Conservation (phyloP, 2,113 vertebrate species). For the Zootoca vivipara region DNA sequence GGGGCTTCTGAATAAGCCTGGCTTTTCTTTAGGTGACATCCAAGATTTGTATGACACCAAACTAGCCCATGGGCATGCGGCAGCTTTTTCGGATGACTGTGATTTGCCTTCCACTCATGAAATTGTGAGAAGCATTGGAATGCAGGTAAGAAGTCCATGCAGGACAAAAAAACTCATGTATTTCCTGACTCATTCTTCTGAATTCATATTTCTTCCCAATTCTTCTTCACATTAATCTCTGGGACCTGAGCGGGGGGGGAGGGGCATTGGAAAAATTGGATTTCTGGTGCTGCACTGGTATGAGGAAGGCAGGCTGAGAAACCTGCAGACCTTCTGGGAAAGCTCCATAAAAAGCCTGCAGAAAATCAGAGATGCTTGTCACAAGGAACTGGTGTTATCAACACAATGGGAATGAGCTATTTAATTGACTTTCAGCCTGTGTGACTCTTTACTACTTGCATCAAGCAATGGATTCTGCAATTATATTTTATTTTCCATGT, state of each 20-base stretch:
- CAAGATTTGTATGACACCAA: conserved; percentile 84
- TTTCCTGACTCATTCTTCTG: neutral
- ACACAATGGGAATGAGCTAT: too few species aligned
- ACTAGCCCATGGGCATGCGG: conserved; percentile 87
- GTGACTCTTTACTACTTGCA: neutral
- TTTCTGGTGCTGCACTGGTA: neutral
- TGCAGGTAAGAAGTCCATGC: conserved; percentile 83
- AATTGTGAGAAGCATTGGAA: conserved; percentile 87
- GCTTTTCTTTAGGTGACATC: conserved; percentile 85
- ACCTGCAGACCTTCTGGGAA: neutral
- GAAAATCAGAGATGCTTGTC: neutral
- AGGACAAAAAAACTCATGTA: neutral
- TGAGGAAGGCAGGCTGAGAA: neutral
- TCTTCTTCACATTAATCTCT: neutral
- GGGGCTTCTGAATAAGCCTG: neutral
- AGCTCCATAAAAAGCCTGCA: neutral
- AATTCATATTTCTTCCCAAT: neutral
- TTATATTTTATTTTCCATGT: too few species aligned
- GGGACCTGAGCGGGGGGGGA: too few species aligned
- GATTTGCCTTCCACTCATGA: conserved; percentile 90
- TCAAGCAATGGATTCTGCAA: neutral
- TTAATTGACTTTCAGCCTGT: neutral
- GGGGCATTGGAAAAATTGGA: neutral
- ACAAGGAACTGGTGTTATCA: too few species aligned
- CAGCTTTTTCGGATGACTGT: conserved; percentile 94